These are phyloP conservation scores for Dysidea cf. avara DNA, from an alignment of 37 sponge, comb jelly and placozoan genomes.

Conservation along the genomic window DNA sequence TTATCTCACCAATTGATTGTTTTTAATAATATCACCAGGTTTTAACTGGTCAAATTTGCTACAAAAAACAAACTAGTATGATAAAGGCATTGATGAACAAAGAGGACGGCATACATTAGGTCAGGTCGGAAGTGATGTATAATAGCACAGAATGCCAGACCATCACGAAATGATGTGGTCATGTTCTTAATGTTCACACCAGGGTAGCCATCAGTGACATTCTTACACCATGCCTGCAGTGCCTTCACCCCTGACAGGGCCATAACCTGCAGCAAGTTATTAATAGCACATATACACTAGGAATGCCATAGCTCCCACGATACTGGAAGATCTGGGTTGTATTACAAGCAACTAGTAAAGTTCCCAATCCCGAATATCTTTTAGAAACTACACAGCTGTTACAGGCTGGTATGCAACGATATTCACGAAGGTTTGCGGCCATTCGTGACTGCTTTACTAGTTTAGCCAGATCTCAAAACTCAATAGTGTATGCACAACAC, in stretches of 20 bases:
- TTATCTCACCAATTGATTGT: slow-evolving; percentile 78
- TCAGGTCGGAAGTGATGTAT: slow-evolving; percentile 91
- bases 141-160: slow-evolving; percentile 95
- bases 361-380: no score
- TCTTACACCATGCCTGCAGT: slow-evolving; percentile 84
- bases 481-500: no score
- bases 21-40: slow-evolving; percentile 68
- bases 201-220: slow-evolving; percentile 69
- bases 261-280: slow-evolving; percentile 24
- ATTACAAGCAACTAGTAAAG: no score
- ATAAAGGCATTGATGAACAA: no score
- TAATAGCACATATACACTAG: background rate
- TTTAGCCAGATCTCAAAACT: no score
- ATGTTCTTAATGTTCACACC: slow-evolving; percentile 86
- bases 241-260: slow-evolving; percentile 79
- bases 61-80: slow-evolving; percentile 4
- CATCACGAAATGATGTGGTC: slow-evolving; percentile 84
- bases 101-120: slow-evolving; percentile 69
- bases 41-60: slow-evolving; percentile 74
- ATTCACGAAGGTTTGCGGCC: no score
- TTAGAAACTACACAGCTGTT: no score
- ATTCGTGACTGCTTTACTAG: no score
- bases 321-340: no score
- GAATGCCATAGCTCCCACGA: no score
- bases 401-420: no score